Evolutionary conservation across 2,113 vertebrate genomes (phyloP).

Genomic region (Peromyscus maniculatus): DNA sequence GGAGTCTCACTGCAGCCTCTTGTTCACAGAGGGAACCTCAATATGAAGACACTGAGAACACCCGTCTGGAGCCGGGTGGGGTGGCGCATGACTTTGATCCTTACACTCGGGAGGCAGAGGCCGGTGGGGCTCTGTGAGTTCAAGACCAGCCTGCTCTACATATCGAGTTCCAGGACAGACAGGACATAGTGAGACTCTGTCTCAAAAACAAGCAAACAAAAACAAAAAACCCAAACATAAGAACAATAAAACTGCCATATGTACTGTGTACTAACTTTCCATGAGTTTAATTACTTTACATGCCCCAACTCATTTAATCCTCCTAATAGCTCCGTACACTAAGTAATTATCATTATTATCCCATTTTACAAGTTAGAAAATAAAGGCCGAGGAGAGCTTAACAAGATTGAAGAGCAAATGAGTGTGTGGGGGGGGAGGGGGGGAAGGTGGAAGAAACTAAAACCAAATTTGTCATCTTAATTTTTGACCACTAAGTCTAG

Average conservation of each 20-base stretch:
- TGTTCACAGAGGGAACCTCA: neutral
- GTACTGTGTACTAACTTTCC: neutral
- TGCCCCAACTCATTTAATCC: neutral
- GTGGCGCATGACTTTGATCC: neutral
- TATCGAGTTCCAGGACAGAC: neutral
- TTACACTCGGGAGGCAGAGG: neutral
- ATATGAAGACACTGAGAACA: neutral
- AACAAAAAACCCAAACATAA: neutral
- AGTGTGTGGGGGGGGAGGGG: neutral
- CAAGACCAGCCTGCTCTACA: neutral
- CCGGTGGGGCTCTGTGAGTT: neutral
- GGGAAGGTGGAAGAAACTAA: neutral
- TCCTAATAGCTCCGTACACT: neutral
- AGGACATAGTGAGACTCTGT: neutral
- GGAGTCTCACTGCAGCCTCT: neutral
- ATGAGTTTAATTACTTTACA: neutral
- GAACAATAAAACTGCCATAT: neutral
- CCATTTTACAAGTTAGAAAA: conserved; percentile 40
- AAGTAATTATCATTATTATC: neutral
- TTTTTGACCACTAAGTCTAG: neutral
- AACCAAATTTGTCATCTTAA: neutral
- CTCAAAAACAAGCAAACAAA: neutral
- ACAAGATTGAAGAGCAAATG: neutral
- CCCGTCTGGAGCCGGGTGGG: neutral
- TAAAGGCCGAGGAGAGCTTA: neutral